Evolutionary conservation across 1,140 invertebrate species (phyloP), one percentile per base, ranked within the genome.

Genomic region (Protaetia brevitarsis): DNA sequence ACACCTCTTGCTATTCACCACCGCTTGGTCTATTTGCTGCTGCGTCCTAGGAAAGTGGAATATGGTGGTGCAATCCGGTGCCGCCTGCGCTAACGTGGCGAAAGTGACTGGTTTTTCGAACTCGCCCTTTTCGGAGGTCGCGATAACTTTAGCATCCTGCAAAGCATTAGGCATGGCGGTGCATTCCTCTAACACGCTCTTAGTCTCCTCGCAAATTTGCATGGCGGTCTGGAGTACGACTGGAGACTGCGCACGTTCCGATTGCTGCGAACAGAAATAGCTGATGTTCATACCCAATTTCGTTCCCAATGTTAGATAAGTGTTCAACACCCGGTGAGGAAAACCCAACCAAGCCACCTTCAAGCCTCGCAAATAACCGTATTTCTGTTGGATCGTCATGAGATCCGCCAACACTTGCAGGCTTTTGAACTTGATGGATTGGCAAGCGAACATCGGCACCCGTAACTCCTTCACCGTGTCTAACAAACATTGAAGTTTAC

Each of bases 261-360:
- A 3, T n/a, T 11, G n/a, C 7, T 10, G n/a, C 0, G 10, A 10
- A 13, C 56, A 58, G 56, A 11, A 58, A 58, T 11, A 58, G 29
- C 21, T 58, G 6, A 58, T 58, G n/a, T 58, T 30, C 21, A 58
- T 28, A 19, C 56, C 56, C 5, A 58, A 13, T 28, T 58, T 58
- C 28, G 56, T 27, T 5, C 56, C 56, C 26, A 58, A 11, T 3
- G 16, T 10, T 30, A 58, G 16, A 13, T 58, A 58, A 27, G 56
- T 23, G 6, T 58, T 58, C 26, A 58, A 21, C 11, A 58, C 7
- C 16, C 26, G 26, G 16, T 27, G 26, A n/a, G 56, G 56, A 7
- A n/a, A 27, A 2, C 56, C 56, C 11, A 58, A 28, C 21, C 21
- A 58, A 11, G 26, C 23, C 7, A 58, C 11, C 11, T 58, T 28